Base-by-base conservation (phyloP, 2,888 invertebrate genomes). In the Phytoseiulus persimilis region DNA sequence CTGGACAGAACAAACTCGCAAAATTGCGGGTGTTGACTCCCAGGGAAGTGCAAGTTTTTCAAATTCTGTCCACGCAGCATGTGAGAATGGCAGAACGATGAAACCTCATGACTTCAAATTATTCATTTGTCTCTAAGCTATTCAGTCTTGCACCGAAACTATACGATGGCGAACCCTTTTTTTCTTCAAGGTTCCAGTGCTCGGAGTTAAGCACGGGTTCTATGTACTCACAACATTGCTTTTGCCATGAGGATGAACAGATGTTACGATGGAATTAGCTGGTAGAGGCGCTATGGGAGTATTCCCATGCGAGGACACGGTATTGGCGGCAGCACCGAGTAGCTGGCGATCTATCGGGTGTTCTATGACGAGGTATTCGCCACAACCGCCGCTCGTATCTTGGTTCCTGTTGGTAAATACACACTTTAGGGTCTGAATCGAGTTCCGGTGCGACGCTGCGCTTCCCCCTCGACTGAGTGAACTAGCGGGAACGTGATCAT, bases 1-100 rank as follows among this genome's bases (percentile, higher is more conserved):
- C 98, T 96, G 94, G 98, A 97, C 94, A 97, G 95, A 94, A 98
- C 96, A 95, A 96, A 96, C 93, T 96, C 96, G 95, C 97, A 96
- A 95, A 96, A 97, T 94, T 95, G 95, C 93, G 96, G 95, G 95
- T 97, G 96, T 94, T 96, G 96, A 94, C 96, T 96, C 94, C 97
- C 97, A 94, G 97, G 97, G 94, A 97, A 96, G 95, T 96, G 96
- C 94, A 97, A 95, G 94, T 97, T 97, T 95, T 97, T 97, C 95
- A 96, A 87, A 45, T 87, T 87, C 87, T 87, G 87, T 87, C 87
- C 89, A 31, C 23, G 32, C 89, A 65, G 83, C 90, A 90, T 83
- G 89, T 89, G 65, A 90, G 90, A 32, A 32, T 9, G 9, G 39
- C 9, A 6, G 39, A 9, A 39, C 39, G 9, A 39, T 6, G 39